These are phyloP conservation scores for Camelus dromedarius DNA, from an alignment of 2,113 vertebrate genomes.

Conservation along the genomic window DNA sequence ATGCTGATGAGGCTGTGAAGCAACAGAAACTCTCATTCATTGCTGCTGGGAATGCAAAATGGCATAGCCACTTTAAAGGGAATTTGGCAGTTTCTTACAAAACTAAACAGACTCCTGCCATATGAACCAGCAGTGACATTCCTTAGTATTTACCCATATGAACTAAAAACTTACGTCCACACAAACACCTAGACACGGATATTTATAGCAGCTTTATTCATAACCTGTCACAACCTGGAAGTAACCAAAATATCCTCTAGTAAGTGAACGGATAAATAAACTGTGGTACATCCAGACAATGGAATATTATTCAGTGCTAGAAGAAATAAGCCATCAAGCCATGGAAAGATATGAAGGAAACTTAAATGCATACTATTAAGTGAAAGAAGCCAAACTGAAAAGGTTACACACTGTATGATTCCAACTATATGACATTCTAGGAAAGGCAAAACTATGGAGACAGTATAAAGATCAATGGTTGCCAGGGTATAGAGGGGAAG, in stretches of 20 bases:
- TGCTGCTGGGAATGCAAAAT: slow-evolving; percentile 27
- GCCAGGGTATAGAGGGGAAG: not conserved
- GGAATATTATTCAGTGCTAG: not conserved
- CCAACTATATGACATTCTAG: not conserved
- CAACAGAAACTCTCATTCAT: not conserved
- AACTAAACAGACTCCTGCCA: slow-evolving; percentile 21
- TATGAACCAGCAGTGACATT: not conserved
- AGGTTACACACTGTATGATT: not conserved
- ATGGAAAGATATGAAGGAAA: not conserved
- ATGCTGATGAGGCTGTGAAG: not conserved
- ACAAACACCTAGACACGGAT: not conserved
- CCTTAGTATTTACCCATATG: slow-evolving; percentile 23
- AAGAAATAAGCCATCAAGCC: not conserved
- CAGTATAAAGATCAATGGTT: not conserved
- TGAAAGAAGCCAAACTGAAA: slow-evolving; percentile 24
- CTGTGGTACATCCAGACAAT: not conserved
- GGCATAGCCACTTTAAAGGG: not conserved
- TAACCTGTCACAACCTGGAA: slow-evolving; percentile 5
- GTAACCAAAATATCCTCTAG: not conserved
- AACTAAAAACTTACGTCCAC: not conserved
- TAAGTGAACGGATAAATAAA: not conserved
- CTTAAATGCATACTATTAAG: not conserved
- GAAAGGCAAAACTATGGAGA: slow-evolving; percentile 13
- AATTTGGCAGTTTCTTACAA: not conserved
- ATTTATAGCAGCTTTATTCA: slow-evolving; percentile 38